These are phyloP conservation scores for Euura lappo DNA, from an alignment of 1,140 invertebrate species.

Conservation along the genomic window DNA sequence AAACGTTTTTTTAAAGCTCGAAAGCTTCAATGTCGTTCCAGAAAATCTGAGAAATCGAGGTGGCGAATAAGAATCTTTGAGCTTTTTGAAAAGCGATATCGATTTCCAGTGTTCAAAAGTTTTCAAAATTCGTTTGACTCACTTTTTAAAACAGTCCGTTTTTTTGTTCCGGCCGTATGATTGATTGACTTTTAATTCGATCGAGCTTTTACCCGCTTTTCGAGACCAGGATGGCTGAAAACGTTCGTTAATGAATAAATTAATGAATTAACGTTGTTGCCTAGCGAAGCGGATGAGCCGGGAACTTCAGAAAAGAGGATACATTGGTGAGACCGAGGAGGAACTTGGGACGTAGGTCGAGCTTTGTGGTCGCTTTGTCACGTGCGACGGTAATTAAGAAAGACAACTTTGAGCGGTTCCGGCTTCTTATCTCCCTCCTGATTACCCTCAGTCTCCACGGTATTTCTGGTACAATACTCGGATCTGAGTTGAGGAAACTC, in stretches of 20 bases:
- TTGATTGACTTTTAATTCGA: conserved; percentile 50
- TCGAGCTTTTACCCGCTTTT: conserved; percentile 20
- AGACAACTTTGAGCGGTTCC: not conserved
- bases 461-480: no score
- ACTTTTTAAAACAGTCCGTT: conserved; percentile 36
- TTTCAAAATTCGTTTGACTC: conserved; percentile 16
- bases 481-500: no score
- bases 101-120: no score
- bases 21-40: no score
- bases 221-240: no score
- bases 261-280: no score
- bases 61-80: no score
- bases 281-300: not conserved
- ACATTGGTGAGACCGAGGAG: not conserved
- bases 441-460: no score
- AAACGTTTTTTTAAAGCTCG: no score
- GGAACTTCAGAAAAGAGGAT: not conserved
- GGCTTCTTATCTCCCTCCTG: not conserved
- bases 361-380: conserved; percentile 9
- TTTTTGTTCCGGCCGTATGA: conserved; percentile 23
- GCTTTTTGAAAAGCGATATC: no score
- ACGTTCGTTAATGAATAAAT: no score
- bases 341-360: not conserved
- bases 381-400: conserved; percentile 7
- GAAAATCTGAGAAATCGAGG: no score